Base-by-base conservation (phyloP, 2,797 vertebrate species). In the Rhinella marina region DNA sequence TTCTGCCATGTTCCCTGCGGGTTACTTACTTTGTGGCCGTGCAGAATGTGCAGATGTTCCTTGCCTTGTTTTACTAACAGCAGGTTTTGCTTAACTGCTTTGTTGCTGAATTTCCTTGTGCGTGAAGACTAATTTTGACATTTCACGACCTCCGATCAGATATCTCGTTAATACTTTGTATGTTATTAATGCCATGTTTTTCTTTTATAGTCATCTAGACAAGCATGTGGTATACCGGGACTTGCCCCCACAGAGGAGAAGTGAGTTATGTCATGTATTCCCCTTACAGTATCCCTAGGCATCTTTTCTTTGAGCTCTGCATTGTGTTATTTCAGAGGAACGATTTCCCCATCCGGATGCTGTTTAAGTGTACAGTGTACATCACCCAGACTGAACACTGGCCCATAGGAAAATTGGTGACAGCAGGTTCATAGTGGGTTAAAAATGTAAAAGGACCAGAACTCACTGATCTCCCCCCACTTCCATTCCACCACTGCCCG, bases 241-340 rank as follows among this genome's bases (percentile, higher is more conserved):
- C 94, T 98, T 86, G 94, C 97, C 89, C 98, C 98, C 27, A 96
- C 98, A 52, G 97, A 98, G 90, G 98, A 99, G 90, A 99, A 98
- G 98, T 99, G 93, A 96, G 97, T 91, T 76, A 0, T 79, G 48
- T 8, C 10, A 10, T 73, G 19, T 41, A 41, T 41, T 41, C 4
- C 41, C 41, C 41, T 41, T 41, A 41, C 41, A 41, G 41, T 41
- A 41, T 41, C 41, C 41, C 41, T 41, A 6, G 41, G 41, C 41
- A 6, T 2, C 32, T 41, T 41, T 41, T 41, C 32, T 41, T 41
- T 41, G 32, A 41, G 32, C 32, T 3, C 41, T 41, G 41, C 41
- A 41, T 41, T 41, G 41, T 41, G 32, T 41, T 41, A 41, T 41
- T 41, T 41, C 41, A 41, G 41, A 41, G n/a, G n/a, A n/a, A n/a